Percentiles rank a stretch among this genome's conserved stretches.
phyloP scores from a whole-genome alignment of 2,797 vertebrate genomes.

The Molossus molossus region DNA sequence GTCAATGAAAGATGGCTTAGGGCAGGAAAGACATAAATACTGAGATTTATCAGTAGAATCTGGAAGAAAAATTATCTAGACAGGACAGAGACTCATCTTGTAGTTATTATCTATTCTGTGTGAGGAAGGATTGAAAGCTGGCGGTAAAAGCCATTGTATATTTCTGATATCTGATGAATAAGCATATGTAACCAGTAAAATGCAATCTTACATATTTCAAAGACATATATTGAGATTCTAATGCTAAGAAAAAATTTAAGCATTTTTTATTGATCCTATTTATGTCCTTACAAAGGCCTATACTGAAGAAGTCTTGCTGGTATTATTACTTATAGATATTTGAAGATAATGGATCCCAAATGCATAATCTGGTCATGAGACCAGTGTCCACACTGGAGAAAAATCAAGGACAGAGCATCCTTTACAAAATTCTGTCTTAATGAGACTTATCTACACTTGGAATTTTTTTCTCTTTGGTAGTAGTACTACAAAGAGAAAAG shows the following conservation, averaged over 20 bases:
- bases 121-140: neutral
- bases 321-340: neutral
- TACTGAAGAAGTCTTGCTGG: neutral
- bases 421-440: slow-evolving; percentile 38
- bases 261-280: neutral
- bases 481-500: neutral
- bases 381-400: neutral
- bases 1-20: neutral
- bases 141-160: neutral
- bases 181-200: neutral
- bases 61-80: neutral
- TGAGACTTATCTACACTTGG: neutral
- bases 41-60: neutral
- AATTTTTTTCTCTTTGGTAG: neutral
- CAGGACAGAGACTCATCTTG: neutral
- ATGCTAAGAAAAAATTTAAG: slow-evolving; percentile 32
- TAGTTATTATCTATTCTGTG: neutral
- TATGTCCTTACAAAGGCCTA: neutral
- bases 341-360: neutral
- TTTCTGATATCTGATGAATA: slow-evolving; percentile 23
- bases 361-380: neutral
- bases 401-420: neutral
- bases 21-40: neutral
- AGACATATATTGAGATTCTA: neutral
- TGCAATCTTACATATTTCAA: neutral